A percentile compares a stretch with the other conserved stretches of the same genome.
These are phyloP conservation scores for Aphidoletes aphidimyza DNA, from an alignment of 2,888 invertebrate species.

Conservation along the genomic window DNA sequence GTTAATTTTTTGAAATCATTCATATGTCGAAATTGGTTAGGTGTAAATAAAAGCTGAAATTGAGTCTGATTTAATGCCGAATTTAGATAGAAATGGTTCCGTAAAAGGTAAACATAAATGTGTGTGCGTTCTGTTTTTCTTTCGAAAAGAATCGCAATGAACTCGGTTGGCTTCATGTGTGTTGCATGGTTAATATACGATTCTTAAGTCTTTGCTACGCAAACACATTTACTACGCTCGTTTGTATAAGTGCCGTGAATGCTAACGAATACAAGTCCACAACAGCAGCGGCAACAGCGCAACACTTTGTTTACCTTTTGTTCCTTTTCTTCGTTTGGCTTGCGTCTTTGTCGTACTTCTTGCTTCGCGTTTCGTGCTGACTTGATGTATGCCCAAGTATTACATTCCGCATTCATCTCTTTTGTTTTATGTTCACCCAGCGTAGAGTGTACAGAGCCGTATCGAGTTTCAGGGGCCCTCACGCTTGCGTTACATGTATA, in stretches of 20 bases:
- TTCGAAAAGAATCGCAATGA: neutral
- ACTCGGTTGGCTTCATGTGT: neutral
- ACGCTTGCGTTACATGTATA: too few relatives aligned
- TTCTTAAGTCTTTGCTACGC: neutral
- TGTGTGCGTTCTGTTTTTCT: too few relatives aligned
- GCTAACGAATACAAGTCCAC: neutral
- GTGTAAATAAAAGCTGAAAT: neutral
- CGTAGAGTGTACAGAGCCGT: too few relatives aligned
- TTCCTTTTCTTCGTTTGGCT: neutral
- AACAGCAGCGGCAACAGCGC: slow-evolving; percentile 7
- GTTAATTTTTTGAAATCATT: neutral
- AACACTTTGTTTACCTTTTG: slow-evolving; percentile 47
- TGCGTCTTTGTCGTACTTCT: neutral
- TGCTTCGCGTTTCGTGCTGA: neutral
- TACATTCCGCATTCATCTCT: too few relatives aligned
- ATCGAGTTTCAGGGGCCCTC: too few relatives aligned
- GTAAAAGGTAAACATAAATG: slow-evolving; percentile 16
- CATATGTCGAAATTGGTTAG: neutral
- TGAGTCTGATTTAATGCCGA: neutral
- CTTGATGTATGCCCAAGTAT: neutral
- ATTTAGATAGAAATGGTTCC: neutral
- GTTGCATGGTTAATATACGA: neutral
- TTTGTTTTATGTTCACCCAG: too few relatives aligned
- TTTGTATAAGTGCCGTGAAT: slow-evolving; percentile 23
- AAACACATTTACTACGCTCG: neutral